These are phyloP conservation scores for Ditula angustiorana DNA, from an alignment of 2,888 invertebrate species.

Conservation along the genomic window DNA sequence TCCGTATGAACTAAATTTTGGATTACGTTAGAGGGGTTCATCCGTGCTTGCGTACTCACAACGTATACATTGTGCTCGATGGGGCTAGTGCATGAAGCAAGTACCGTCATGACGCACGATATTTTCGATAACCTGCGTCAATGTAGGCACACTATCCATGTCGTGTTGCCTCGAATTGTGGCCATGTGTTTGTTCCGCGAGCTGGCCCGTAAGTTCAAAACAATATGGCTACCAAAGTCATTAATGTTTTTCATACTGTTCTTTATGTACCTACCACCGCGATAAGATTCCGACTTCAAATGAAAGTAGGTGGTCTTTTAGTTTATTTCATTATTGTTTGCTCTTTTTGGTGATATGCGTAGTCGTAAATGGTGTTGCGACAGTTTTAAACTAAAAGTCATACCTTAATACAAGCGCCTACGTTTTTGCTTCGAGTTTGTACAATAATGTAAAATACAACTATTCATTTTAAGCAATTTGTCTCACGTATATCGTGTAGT, in stretches of 20 bases:
- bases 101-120: background rate
- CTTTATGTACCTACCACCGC: background rate
- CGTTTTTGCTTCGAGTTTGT: background rate
- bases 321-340: conserved; percentile 14
- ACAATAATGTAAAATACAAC: background rate
- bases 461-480: too few relatives aligned
- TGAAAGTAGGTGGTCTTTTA: background rate
- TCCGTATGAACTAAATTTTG: too few relatives aligned
- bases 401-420: conserved; percentile 3
- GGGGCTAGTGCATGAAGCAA: too few relatives aligned
- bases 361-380: background rate
- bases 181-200: too few relatives aligned
- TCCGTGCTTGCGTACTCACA: too few relatives aligned
- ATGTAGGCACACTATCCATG: background rate
- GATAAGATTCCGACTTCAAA: background rate
- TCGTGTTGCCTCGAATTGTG: too few relatives aligned
- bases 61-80: too few relatives aligned
- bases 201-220: too few relatives aligned
- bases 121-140: background rate
- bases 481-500: too few relatives aligned
- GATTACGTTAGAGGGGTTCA: too few relatives aligned
- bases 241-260: background rate
- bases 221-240: background rate
- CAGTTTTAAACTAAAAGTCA: conserved; percentile 8
- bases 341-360: conserved; percentile 8